Conservation (phyloP, 2,888 invertebrate genomes). For the Callinectes sapidus region DNA sequence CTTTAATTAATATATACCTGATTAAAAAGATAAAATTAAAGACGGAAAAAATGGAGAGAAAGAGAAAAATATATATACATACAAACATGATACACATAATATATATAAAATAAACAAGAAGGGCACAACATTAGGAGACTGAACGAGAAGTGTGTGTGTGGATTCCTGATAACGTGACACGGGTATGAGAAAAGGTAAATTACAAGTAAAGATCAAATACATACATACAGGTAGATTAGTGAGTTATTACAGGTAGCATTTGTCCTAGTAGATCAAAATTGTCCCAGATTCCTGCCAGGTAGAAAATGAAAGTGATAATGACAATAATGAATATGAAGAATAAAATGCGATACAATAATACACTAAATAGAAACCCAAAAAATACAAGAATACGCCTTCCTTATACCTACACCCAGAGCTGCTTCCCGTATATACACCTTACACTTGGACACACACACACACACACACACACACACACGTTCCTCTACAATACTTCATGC, state of each 20-base stretch:
- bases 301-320: neutral
- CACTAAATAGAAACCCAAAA: neutral
- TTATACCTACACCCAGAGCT: constrained; percentile 18
- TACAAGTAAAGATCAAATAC: neutral
- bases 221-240: neutral
- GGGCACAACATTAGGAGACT: neutral
- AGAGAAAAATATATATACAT: neutral
- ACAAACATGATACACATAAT: neutral
- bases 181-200: neutral
- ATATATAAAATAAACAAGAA: neutral
- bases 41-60: neutral
- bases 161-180: neutral
- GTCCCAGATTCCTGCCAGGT: neutral
- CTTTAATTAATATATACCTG: neutral
- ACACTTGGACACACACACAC: neutral
- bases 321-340: too few relatives aligned
- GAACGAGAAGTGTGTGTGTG: neutral
- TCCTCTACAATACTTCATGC: neutral
- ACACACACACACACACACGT: neutral
- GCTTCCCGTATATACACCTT: neutral
- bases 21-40: neutral
- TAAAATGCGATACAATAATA: neutral
- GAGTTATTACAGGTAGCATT: neutral
- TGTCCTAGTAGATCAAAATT: neutral
- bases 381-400: neutral